Evolutionary conservation across 1,140 invertebrate species (phyloP), one percentile per base, ranked within the genome.

Genomic region (Ptiloglossa arizonensis): DNA sequence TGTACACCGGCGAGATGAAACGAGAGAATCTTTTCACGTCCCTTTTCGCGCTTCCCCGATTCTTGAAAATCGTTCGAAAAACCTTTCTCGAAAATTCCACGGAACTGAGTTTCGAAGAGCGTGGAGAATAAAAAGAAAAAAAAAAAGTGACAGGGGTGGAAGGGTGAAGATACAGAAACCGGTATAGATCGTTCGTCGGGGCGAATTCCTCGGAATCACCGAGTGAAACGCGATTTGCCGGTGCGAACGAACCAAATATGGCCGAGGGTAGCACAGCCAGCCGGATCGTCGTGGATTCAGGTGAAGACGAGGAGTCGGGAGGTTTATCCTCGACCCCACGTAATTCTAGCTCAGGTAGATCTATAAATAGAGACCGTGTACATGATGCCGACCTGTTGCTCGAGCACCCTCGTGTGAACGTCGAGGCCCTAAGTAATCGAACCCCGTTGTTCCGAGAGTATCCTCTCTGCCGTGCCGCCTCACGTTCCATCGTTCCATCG

Each of bases 371-470:
- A 85, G 81, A 63, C 70, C 75, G 68, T 79, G 80, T 84, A 82
- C 84, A 87, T 87, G 87, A 85, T 86, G 86, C 86, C 87, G 89
- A 91, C 89, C 90, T 91, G 90, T 91, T 91, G 90, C 90, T 87
- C 87, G 87, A 89, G 70, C 87, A 87, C 86, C 87, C 88, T 88
- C 89, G 88, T 89, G 87, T 87, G 88, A 88, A 89, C 87, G 81
- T 74, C 81, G 83, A 89, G 87, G 86, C 87, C 87, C 85, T 86
- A 83, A 89, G 88, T 89, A 89, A 90, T 90, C 89, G 89, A 87
- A 90, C 86, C 89, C 88, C 85, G 87, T 87, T 82, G 84, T 85
- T 87, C 80, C 79, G 76, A 86, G 83, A 87, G 77, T 70, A 63
- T 70, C 69, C 66, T 79, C 63, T 59, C 66, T 59, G 68, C 66